A percentile compares a stretch with the other conserved stretches of the same genome.
These are phyloP conservation scores for Tachina fera DNA, from an alignment of 2,888 invertebrate genomes.

Conservation along the genomic window DNA sequence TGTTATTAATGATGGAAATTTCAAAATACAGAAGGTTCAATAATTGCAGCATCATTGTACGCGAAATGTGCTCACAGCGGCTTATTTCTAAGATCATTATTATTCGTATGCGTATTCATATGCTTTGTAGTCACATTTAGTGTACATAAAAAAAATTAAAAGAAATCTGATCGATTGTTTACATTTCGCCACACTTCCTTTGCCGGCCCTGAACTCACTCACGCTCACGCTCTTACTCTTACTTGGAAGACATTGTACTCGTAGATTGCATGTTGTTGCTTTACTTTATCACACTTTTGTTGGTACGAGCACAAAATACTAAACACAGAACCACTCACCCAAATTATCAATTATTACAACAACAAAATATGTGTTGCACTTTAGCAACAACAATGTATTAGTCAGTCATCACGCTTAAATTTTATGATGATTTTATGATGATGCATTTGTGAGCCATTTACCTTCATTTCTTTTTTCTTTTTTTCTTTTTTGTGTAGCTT, in stretches of 20 bases:
- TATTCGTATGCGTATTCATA: constrained; percentile 33
- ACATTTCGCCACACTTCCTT: constrained; percentile 71
- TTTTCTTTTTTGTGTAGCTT: not conserved
- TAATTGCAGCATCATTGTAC: constrained; percentile 82
- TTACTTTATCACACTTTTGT: constrained; percentile 3
- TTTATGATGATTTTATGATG: constrained; percentile 61
- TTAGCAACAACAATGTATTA: constrained; percentile 11
- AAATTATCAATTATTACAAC: constrained; percentile 26
- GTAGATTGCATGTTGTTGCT: not conserved
- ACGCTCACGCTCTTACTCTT: not conserved
- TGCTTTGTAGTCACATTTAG: constrained; percentile 31
- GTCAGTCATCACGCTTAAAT: constrained; percentile 51
- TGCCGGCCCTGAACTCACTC: constrained; percentile 36
- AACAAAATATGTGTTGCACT: constrained; percentile 17
- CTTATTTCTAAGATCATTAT: constrained; percentile 69
- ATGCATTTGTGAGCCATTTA: constrained; percentile 64
- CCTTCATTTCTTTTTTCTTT: constrained; percentile 18
- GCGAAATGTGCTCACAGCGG: constrained; percentile 71
- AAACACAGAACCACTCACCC: not conserved
- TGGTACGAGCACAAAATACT: constrained; percentile 1
- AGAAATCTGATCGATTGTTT: constrained; percentile 54
- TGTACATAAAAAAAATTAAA: constrained; percentile 10
- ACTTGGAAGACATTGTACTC: not conserved
- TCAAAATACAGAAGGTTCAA: constrained; percentile 83
- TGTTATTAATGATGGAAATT: constrained; percentile 83